Evolutionary conservation across 2,113 vertebrate genomes (phyloP).

Genomic region (Fulica atra): DNA sequence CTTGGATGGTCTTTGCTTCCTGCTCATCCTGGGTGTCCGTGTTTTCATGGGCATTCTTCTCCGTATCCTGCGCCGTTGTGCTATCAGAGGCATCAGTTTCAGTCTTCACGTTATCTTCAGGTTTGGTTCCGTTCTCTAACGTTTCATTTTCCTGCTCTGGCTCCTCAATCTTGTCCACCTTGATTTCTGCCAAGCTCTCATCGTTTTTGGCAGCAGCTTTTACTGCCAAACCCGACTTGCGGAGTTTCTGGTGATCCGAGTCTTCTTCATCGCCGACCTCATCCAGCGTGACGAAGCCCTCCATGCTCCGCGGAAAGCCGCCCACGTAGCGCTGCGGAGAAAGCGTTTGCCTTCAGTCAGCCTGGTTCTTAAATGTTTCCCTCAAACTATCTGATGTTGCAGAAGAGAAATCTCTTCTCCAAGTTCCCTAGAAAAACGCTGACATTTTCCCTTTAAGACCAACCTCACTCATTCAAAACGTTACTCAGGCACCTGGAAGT

Average conservation of each 20-base stretch:
- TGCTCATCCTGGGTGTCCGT: slow-evolving; percentile 62
- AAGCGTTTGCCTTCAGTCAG: slow-evolving; percentile 29
- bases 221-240: slow-evolving; percentile 62
- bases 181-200: slow-evolving; percentile 75
- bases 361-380: neutral
- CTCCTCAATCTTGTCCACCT: slow-evolving; percentile 79
- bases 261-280: slow-evolving; percentile 91
- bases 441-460: neutral
- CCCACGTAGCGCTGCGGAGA: slow-evolving; percentile 73
- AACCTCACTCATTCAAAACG: neutral
- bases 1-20: slow-evolving; percentile 63
- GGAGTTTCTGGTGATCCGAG: slow-evolving; percentile 70
- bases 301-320: slow-evolving; percentile 88
- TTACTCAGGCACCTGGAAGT: neutral
- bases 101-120: slow-evolving; percentile 66
- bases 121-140: slow-evolving; percentile 77
- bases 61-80: slow-evolving; percentile 1
- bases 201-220: slow-evolving; percentile 65
- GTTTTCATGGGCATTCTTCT: slow-evolving; percentile 66
- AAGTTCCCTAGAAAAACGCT: neutral
- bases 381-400: neutral
- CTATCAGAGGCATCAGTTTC: slow-evolving; percentile 64
- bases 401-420: neutral
- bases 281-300: slow-evolving; percentile 94
- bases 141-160: slow-evolving; percentile 76